Conservation (phyloP, 1,140 invertebrate species). For the Bombus waltoni region DNA sequence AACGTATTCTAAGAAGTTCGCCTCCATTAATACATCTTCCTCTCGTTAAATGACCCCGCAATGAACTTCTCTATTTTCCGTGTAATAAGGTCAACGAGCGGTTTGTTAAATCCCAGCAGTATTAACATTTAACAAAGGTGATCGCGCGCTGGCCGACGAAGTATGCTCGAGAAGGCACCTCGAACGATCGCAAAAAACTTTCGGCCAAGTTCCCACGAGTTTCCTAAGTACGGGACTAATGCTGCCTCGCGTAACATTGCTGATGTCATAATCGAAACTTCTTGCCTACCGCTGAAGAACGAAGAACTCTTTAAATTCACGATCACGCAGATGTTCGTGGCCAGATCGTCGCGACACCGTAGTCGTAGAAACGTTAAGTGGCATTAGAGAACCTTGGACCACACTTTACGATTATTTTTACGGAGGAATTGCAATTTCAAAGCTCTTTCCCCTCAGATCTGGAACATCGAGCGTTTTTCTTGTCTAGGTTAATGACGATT, state of each 20-base stretch:
- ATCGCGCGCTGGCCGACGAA: neutral
- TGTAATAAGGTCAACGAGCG: conserved; percentile 24
- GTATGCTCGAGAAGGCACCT: neutral
- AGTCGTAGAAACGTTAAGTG: conserved; percentile 25
- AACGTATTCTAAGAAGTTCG: neutral
- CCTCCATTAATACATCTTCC: neutral
- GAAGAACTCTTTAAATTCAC: conserved; percentile 33
- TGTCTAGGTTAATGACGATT: neutral
- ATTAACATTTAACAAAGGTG: conserved; percentile 46
- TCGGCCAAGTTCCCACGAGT: conserved; percentile 36
- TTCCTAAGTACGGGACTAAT: conserved; percentile 22
- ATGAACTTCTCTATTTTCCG: neutral
- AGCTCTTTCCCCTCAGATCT: neutral
- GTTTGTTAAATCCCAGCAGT: conserved; percentile 35
- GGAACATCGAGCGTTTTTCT: no score
- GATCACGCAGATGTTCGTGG: conserved; percentile 34
- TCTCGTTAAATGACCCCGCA: neutral
- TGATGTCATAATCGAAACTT: conserved; percentile 48
- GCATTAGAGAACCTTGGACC: conserved; percentile 17
- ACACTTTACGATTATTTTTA: conserved; percentile 43
- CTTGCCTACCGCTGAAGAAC: neutral
- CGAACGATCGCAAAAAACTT: conserved; percentile 43
- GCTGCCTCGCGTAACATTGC: conserved; percentile 42
- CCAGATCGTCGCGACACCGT: neutral
- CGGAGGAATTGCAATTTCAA: conserved; percentile 10